Percentiles rank a stretch among this genome's conserved stretches.
These are phyloP conservation scores for Chloromyia formosa DNA, from an alignment of 2,888 invertebrate genomes.

Conservation along the genomic window DNA sequence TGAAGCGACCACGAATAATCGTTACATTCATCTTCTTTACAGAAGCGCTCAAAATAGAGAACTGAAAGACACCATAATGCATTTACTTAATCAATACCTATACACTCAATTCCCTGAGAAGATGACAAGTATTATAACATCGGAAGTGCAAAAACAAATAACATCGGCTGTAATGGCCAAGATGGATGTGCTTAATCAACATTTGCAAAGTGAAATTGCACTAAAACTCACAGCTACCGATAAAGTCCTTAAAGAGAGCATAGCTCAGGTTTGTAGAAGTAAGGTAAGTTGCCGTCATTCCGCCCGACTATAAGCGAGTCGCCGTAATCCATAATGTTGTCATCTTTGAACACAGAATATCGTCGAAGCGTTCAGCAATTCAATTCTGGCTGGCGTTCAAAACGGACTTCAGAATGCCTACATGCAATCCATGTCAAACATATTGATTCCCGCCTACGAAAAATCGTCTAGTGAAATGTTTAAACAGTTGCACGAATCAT, in stretches of 20 bases:
- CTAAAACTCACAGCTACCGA: conserved; percentile 79
- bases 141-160: conserved; percentile 68
- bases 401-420: conserved; percentile 80
- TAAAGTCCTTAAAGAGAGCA: conserved; percentile 78
- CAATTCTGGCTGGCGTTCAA: conserved; percentile 75
- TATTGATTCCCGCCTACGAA: conserved; percentile 87
- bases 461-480: conserved; percentile 87
- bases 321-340: too few relatives aligned
- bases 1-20: too few relatives aligned
- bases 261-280: conserved; percentile 80
- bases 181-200: conserved; percentile 77
- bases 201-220: conserved; percentile 78
- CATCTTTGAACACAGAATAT: conserved; percentile 67
- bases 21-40: conserved; percentile 47
- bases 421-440: conserved; percentile 78
- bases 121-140: conserved; percentile 67
- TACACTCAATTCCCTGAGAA: conserved; percentile 66
- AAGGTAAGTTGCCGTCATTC: conserved; percentile 69
- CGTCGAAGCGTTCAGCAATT: conserved; percentile 76
- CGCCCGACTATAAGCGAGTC: too few relatives aligned
- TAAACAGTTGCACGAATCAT: conserved; percentile 87
- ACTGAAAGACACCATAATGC: conserved; percentile 66
- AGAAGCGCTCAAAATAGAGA: conserved; percentile 66
- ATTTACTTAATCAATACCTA: conserved; percentile 67
- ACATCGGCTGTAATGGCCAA: conserved; percentile 71